Conservation (phyloP, 2,113 vertebrate species). For the Amazona guildingii region DNA sequence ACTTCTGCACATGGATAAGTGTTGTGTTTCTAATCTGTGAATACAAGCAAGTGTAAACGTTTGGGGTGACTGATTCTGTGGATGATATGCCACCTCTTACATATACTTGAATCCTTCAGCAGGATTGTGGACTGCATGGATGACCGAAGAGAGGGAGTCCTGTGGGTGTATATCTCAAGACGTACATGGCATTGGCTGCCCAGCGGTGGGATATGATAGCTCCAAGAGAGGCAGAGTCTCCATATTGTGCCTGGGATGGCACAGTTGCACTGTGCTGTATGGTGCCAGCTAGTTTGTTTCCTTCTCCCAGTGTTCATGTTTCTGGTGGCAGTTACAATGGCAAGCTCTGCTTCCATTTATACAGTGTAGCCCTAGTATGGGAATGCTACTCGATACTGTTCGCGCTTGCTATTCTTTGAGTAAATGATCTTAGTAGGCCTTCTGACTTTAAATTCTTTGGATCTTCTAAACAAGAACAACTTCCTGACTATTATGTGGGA, state of each 20-base stretch:
- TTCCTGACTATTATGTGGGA: background rate
- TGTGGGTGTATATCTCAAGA: fast-evolving
- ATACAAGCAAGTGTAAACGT: background rate
- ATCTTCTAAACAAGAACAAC: background rate
- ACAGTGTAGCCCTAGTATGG: background rate
- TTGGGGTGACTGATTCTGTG: background rate
- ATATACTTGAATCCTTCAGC: fast-evolving
- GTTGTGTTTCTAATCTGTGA: fast-evolving
- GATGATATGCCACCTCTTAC: background rate
- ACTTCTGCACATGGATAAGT: background rate
- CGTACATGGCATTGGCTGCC: fast-evolving
- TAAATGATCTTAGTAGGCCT: background rate
- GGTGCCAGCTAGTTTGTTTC: background rate
- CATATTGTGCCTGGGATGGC: background rate
- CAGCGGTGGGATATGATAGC: fast-evolving
- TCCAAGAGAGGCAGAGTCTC: background rate
- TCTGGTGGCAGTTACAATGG: background rate
- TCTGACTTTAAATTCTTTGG: background rate
- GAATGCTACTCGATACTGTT: background rate
- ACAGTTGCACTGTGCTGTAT: background rate
- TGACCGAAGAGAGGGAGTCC: background rate
- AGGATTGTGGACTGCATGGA: background rate
- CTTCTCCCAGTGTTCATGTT: background rate
- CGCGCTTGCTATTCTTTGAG: background rate
- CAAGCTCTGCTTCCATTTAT: background rate